Evolutionary conservation across 2,888 invertebrate species (phyloP).

Genomic region (Drosophila niveifrons): DNA sequence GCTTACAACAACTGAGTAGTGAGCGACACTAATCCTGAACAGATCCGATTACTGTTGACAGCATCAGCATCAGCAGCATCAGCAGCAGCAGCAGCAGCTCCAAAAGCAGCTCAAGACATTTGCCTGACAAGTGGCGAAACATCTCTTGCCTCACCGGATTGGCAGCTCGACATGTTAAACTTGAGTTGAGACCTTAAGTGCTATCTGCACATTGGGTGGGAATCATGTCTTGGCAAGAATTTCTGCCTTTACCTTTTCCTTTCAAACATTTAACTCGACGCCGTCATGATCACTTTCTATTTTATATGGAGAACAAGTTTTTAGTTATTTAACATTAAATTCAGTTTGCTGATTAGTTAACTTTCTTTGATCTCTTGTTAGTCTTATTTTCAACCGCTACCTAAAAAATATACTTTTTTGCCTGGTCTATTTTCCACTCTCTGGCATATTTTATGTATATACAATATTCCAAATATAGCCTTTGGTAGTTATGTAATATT

Average conservation of each 20-base stretch:
- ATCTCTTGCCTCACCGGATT: constrained; percentile 31
- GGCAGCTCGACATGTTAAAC: constrained; percentile 27
- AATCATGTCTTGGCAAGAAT: neutral
- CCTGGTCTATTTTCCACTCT: too few species aligned
- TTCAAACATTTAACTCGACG: neutral
- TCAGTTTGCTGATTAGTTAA: too few species aligned
- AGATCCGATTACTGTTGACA: constrained; percentile 78
- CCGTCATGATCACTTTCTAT: neutral
- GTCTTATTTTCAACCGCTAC: too few species aligned
- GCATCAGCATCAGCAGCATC: constrained; percentile 49
- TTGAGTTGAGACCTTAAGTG: constrained; percentile 5
- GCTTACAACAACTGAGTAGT: constrained; percentile 74
- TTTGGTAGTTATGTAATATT: too few species aligned
- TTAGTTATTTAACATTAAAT: too few species aligned
- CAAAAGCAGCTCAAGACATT: constrained; percentile 18
- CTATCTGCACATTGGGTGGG: constrained; percentile 2
- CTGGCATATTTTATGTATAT: too few species aligned
- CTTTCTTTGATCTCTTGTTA: too few species aligned
- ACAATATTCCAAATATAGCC: too few species aligned
- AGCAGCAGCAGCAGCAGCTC: constrained; percentile 1
- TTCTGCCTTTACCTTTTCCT: neutral
- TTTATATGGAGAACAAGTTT: too few species aligned
- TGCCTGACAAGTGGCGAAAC: constrained; percentile 64
- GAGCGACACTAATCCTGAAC: constrained; percentile 78
- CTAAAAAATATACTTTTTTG: too few species aligned